Base-by-base conservation (phyloP, 2,888 invertebrate species). In the Iphiclides podalirius region DNA sequence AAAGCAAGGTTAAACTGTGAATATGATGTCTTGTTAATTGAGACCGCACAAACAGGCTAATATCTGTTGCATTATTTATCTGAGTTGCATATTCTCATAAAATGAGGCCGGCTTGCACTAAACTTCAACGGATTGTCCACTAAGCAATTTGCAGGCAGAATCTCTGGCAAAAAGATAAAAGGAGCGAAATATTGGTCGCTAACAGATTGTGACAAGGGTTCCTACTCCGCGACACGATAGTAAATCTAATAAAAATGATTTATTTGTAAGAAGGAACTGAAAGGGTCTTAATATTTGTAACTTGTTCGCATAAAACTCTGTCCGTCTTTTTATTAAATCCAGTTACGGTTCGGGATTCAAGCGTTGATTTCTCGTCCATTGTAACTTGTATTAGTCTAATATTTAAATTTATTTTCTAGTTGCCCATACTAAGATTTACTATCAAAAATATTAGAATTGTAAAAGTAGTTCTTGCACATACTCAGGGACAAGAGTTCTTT, bases 201-300 rank as follows among this genome's bases (percentile, higher is more conserved):
- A 28, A 43, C 43, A 48, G 57, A 53, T 61, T 55, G 52, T 62
- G 64, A 68, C 67, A 64, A 64, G 70, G 67, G 61, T 70, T 57
- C 48, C 52, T 12, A 11, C 39, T 13, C 35, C 20, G 2, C 33
- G 34, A 37, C 37, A 37, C 42, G 55, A 56, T 46, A 56, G 51
- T 64, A 66, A 69, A 66, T 66, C 64, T 38, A 38, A 48, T 43
- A 48, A 65, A 67, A 65, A 70, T 70, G 67, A 69, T 71, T 70
- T 67, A 69, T 68, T 55, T 59, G 53, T 54, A 56, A 54, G 47
- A 31, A 42, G 17, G 13, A 41, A 53, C 55, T 53, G 46, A 47
- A 26, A 47, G 53, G 49, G 43, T 54, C 50, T 52, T 47, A 50
- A 47, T 49, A 54, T 47, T 60, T 54, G 58, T 48, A 51, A 55